Percentiles rank a stretch among this genome's conserved stretches.
These are phyloP conservation scores for Scalopus aquaticus DNA, from an alignment of 2,113 vertebrate genomes.

Conservation along the genomic window DNA sequence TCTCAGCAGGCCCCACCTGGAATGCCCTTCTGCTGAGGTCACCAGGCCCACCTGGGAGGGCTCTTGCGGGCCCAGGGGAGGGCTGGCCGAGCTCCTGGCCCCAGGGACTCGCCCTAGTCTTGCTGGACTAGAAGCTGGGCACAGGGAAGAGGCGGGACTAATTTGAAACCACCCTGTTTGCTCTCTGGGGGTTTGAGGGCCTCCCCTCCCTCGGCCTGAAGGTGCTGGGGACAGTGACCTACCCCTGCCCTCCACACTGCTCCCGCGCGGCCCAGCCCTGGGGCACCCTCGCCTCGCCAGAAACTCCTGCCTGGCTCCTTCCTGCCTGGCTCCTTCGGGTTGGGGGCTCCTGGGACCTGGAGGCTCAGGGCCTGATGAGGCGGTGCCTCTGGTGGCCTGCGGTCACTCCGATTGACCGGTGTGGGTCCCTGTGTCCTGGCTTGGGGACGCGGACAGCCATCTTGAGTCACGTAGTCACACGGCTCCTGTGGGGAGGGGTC, in stretches of 20 bases:
- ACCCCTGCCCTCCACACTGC: not conserved
- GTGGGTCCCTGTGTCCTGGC: not conserved
- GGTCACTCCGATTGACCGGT: not conserved
- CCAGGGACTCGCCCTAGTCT: not conserved
- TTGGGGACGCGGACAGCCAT: not conserved
- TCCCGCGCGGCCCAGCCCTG: too few species aligned
- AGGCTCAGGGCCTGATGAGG: not conserved
- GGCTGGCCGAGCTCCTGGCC: not conserved
- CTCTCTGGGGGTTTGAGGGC: too few species aligned
- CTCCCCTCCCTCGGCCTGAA: not conserved
- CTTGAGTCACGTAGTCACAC: not conserved
- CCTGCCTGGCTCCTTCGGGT: too few species aligned
- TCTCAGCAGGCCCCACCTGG: not conserved
- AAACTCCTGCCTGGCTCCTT: not conserved
- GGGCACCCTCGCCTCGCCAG: too few species aligned
- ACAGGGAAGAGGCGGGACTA: not conserved
- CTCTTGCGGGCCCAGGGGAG: not conserved
- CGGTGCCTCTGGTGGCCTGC: not conserved
- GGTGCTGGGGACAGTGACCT: not conserved
- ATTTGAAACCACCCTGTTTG: not conserved
- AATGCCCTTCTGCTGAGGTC: not conserved
- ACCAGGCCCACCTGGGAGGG: not conserved
- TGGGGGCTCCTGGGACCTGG: not conserved
- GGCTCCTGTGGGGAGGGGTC: accelerated
- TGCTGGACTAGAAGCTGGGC: not conserved